Evolutionary conservation across 2,888 invertebrate species (phyloP).

Genomic region (Ichneumoninae sp.): DNA sequence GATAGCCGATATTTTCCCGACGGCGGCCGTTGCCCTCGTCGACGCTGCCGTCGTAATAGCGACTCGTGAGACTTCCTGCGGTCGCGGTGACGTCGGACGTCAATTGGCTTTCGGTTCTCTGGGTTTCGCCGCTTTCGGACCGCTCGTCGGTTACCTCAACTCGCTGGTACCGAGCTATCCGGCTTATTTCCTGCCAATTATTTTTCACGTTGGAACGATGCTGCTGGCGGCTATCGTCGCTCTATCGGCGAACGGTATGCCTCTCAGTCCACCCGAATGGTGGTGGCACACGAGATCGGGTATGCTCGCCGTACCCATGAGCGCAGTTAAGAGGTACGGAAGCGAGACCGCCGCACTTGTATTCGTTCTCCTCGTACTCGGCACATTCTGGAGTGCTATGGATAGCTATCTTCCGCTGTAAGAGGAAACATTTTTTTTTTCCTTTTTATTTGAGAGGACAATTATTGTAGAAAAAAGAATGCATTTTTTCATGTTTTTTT

Average conservation of each 20-base stretch:
- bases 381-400: slow-evolving; percentile 92
- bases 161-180: slow-evolving; percentile 67
- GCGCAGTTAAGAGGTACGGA: slow-evolving; percentile 90
- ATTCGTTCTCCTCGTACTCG: slow-evolving; percentile 89
- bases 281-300: slow-evolving; percentile 94
- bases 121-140: slow-evolving; percentile 90
- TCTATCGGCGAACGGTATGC: slow-evolving; percentile 87
- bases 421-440: slow-evolving; percentile 7
- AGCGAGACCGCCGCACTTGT: slow-evolving; percentile 90
- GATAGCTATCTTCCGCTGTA: slow-evolving; percentile 91
- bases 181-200: slow-evolving; percentile 86
- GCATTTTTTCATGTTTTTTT: slow-evolving; percentile 10
- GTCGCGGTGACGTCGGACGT: slow-evolving; percentile 92
- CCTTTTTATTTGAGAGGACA: neutral
- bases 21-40: slow-evolving; percentile 89
- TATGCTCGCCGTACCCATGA: slow-evolving; percentile 92
- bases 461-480: neutral
- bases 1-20: slow-evolving; percentile 91
- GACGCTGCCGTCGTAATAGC: slow-evolving; percentile 93
- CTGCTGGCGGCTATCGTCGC: slow-evolving; percentile 84
- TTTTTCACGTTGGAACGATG: slow-evolving; percentile 86
- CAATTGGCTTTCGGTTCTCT: slow-evolving; percentile 91
- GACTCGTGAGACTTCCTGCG: slow-evolving; percentile 92
- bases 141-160: slow-evolving; percentile 85
- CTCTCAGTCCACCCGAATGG: slow-evolving; percentile 93